These are phyloP conservation scores for Phalacrocorax pelagicus DNA, from an alignment of 2,113 vertebrate genomes.

Conservation along the genomic window DNA sequence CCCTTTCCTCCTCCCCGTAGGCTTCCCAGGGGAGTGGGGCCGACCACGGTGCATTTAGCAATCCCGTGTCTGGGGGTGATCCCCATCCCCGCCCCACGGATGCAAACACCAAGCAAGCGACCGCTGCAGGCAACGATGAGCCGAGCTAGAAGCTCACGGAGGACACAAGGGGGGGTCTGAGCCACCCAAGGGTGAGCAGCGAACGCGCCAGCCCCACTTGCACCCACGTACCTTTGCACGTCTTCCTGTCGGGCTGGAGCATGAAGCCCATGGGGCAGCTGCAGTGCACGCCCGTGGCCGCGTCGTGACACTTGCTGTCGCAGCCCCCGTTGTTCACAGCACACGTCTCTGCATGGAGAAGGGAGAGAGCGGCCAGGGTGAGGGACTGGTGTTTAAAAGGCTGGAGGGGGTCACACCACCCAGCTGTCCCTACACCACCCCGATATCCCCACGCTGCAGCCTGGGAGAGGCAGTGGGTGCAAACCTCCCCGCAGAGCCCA, in stretches of 20 bases:
- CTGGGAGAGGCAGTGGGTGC: not conserved
- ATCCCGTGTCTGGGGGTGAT: fast-evolving
- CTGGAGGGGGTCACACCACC: not conserved
- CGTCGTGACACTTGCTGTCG: constrained; percentile 96
- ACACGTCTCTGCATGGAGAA: constrained; percentile 85
- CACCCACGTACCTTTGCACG: constrained; percentile 88
- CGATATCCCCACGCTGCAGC: not conserved
- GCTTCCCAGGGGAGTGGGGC: not conserved
- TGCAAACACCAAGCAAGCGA: not conserved
- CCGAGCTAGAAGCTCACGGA: not conserved
- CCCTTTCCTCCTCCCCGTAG: not conserved
- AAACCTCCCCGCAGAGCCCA: not conserved
- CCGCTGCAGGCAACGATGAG: fast-evolving
- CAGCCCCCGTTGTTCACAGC: constrained; percentile 98
- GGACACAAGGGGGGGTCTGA: fast-evolving
- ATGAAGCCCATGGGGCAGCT: constrained; percentile 98
- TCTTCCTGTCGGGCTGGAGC: constrained; percentile 94
- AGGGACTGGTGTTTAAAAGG: not conserved
- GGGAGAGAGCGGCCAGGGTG: not conserved
- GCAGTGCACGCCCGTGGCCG: constrained; percentile 91
- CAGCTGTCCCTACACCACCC: not conserved
- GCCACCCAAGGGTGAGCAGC: not conserved
- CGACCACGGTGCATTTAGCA: fast-evolving
- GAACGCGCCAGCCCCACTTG: fast-evolving
- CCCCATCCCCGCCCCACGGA: not conserved